Evolutionary conservation across 1,140 invertebrate species (phyloP), one percentile per base, ranked within the genome.

Genomic region (Hylaeus volcanicus): DNA sequence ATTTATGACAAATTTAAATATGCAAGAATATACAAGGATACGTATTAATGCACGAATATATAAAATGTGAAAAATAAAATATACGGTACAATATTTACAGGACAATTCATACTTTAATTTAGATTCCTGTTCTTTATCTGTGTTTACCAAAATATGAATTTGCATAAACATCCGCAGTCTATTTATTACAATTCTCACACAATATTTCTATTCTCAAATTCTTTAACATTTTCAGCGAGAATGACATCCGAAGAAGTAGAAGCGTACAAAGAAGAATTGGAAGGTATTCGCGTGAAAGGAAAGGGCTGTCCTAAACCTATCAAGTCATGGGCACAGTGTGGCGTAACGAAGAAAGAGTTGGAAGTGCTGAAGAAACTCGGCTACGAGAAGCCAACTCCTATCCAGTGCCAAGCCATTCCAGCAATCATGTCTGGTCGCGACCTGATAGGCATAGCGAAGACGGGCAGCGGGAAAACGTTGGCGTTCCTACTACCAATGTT

Each of bases 401-500:
- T 99, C 90, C 99, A 99, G 93, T 96, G 97, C 66, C 99, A 99
- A 94, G 98, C 98, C 11, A 98, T 99, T 91, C 99, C 99, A 45
- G 97, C 98, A n/a, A 98, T 99, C 82, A 99, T 99, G 98, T 98
- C 97, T 77, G 97, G 97, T 83, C 94, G 98, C 74, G 99, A 99
- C 94, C 94, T 99, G 53, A 99, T 99, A 90, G 99, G 99, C 75
- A 99, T 99, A 91, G 99, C 99, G 6, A 99, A 99, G 94, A 99
- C 99, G 41, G 99, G 98, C 84, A 99, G 98, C 92, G 99, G 99
- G 14, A 99, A 99, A 94, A 99, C 99, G 1, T 92, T 99, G 39
- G 99, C 99, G 0, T 99, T 99, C 93, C 95, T 99, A 15, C 92
- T 99, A 64, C 99, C 99, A 2, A 99, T 99, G 98, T 99, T 99